Conservation (phyloP, 2,888 invertebrate species). For the Hypselothyrea guttata region DNA sequence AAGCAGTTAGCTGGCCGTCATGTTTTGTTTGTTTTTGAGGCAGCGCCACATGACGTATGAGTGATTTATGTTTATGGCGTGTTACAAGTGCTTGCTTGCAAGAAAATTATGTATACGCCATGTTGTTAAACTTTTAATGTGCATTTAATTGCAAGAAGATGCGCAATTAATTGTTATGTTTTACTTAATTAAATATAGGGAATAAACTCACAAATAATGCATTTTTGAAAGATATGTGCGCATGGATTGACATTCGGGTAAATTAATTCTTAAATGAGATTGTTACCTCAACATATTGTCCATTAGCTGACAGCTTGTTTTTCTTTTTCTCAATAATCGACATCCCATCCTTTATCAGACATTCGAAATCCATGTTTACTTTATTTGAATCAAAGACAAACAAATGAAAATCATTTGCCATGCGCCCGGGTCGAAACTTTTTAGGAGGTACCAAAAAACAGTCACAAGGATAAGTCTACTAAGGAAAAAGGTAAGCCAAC, state of each 20-base stretch:
- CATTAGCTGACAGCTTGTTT: slow-evolving; percentile 10
- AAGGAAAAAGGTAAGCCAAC: neutral
- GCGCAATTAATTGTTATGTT: slow-evolving; percentile 56
- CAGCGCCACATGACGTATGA: slow-evolving; percentile 69
- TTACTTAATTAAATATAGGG: too few relatives aligned
- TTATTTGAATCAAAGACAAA: slow-evolving; percentile 24
- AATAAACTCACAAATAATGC: too few relatives aligned
- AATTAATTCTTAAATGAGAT: slow-evolving; percentile 5
- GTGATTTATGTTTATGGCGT: slow-evolving; percentile 65
- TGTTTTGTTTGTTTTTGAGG: slow-evolving; percentile 34
- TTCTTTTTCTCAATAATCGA: slow-evolving; percentile 24
- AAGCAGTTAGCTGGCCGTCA: slow-evolving; percentile 29
- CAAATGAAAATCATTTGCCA: slow-evolving; percentile 39
- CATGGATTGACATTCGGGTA: too few relatives aligned
- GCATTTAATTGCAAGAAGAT: slow-evolving; percentile 61
- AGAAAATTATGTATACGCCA: slow-evolving; percentile 53
- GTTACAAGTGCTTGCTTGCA: too few relatives aligned
- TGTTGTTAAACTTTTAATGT: slow-evolving; percentile 44
- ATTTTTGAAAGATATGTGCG: too few relatives aligned
- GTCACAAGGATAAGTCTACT: slow-evolving; percentile 5
- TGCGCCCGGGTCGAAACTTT: slow-evolving; percentile 17
- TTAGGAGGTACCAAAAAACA: slow-evolving; percentile 5
- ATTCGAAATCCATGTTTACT: slow-evolving; percentile 22
- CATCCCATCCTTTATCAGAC: neutral
- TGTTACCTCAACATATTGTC: too few relatives aligned